Percentiles rank a stretch among this genome's conserved stretches.
These are phyloP conservation scores for Cervus canadensis DNA, from an alignment of 2,113 vertebrate species.

Conservation along the genomic window DNA sequence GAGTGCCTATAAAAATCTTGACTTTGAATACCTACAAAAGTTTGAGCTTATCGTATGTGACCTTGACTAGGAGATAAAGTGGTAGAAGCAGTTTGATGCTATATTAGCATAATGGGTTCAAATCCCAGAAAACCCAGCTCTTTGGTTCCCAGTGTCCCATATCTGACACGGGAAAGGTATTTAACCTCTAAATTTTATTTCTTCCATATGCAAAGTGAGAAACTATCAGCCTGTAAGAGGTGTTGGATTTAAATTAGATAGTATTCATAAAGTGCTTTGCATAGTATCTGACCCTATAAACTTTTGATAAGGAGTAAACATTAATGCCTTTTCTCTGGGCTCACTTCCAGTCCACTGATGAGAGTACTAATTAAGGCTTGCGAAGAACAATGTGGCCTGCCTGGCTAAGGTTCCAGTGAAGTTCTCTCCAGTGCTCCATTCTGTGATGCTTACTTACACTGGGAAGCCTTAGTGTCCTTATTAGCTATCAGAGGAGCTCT, in stretches of 20 bases:
- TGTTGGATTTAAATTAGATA: conserved; percentile 24
- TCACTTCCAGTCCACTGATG: background rate
- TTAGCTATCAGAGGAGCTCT: background rate
- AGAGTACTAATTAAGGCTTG: background rate
- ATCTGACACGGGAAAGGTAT: background rate
- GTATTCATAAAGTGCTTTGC: background rate
- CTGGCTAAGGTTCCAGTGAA: background rate
- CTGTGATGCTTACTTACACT: background rate
- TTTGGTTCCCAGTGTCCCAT: background rate
- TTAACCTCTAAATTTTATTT: conserved; percentile 15
- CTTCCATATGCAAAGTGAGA: background rate
- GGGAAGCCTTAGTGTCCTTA: background rate
- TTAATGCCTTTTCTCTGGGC: conserved; percentile 14
- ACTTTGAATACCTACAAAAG: background rate
- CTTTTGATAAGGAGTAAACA: background rate
- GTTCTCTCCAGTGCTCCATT: background rate
- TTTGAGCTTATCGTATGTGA: background rate
- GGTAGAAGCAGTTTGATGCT: background rate
- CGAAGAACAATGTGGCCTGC: background rate
- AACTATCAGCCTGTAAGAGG: background rate
- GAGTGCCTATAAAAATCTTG: background rate
- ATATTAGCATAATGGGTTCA: background rate
- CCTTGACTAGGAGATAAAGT: background rate
- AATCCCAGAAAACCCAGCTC: background rate
- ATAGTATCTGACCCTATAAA: background rate